phyloP scores from a whole-genome alignment of 2,888 invertebrate genomes.

The Ophion ventricosus region DNA sequence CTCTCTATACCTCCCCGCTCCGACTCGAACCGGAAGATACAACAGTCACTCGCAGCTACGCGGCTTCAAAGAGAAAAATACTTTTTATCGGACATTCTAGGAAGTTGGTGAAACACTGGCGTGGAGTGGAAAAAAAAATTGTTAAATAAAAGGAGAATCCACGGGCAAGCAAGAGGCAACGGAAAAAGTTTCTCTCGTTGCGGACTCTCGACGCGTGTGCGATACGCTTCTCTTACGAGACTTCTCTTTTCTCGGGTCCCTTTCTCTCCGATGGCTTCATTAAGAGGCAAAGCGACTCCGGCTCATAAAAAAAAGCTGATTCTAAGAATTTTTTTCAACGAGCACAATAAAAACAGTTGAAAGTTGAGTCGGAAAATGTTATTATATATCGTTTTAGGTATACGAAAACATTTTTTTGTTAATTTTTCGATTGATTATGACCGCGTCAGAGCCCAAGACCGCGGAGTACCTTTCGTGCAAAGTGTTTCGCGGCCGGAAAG shows the following conservation, averaged over 20 bases:
- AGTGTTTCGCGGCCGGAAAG: too few species aligned
- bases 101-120: constrained; percentile 18
- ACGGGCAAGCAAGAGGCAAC: background rate
- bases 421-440: too few species aligned
- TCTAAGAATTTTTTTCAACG: too few species aligned
- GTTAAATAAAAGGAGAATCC: constrained; percentile 3
- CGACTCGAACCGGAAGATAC: constrained; percentile 20
- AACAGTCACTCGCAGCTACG: background rate
- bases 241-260: constrained; percentile 1
- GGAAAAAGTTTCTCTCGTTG: constrained; percentile 16
- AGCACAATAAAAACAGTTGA: too few species aligned
- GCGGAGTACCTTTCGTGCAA: too few species aligned
- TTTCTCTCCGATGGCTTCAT: constrained; percentile 76
- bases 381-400: too few species aligned
- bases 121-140: background rate
- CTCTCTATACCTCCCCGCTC: background rate
- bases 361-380: too few species aligned
- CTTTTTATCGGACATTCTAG: constrained; percentile 29
- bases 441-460: too few species aligned
- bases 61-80: constrained; percentile 36
- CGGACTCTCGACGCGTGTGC: too few species aligned
- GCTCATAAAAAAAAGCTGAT: too few species aligned
- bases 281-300: too few species aligned
- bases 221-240: constrained; percentile 11
- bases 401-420: too few species aligned